Percentiles rank a stretch among this genome's conserved stretches.
Evolutionary conservation across 2,797 vertebrate species (phyloP).

Genomic region (Melanotaenia trifasciata): DNA sequence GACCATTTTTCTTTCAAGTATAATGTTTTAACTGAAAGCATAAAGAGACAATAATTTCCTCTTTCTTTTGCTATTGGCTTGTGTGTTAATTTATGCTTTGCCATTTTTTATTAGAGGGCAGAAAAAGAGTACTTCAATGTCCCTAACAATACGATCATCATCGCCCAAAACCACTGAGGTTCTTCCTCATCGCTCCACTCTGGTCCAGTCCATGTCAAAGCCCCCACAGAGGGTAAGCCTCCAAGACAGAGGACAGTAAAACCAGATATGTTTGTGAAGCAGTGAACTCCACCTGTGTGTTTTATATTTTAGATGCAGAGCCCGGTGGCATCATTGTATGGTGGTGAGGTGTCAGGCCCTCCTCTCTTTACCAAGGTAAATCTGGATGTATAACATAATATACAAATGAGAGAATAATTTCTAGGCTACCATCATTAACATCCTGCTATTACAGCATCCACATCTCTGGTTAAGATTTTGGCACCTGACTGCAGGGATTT

Average conservation of each 20-base stretch:
- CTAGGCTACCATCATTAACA: no score
- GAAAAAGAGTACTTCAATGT: constrained; percentile 96
- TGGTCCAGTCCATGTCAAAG: constrained; percentile 91
- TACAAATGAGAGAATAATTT: not conserved
- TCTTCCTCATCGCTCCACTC: constrained; percentile 82
- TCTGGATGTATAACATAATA: not conserved
- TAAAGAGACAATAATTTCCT: not conserved
- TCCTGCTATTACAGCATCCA: no score
- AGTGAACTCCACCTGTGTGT: not conserved
- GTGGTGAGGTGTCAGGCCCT: constrained; percentile 80
- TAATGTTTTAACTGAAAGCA: constrained; percentile 45
- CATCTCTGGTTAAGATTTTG: no score
- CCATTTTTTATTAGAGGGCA: constrained; percentile 82
- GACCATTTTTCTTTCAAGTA: constrained; percentile 45
- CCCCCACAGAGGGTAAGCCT: constrained; percentile 88
- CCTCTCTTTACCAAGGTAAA: constrained; percentile 93
- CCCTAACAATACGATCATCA: constrained; percentile 93
- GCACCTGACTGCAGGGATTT: no score
- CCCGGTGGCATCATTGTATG: constrained; percentile 85
- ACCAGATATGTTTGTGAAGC: not conserved
- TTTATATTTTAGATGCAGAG: constrained; percentile 86
- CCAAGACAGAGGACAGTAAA: constrained; percentile 6
- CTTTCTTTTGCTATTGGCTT: not conserved
- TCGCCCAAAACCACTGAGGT: constrained; percentile 90
- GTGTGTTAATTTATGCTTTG: constrained; percentile 17